phyloP scores from a whole-genome alignment of 2,113 vertebrate species.

The Ictalurus punctatus region DNA sequence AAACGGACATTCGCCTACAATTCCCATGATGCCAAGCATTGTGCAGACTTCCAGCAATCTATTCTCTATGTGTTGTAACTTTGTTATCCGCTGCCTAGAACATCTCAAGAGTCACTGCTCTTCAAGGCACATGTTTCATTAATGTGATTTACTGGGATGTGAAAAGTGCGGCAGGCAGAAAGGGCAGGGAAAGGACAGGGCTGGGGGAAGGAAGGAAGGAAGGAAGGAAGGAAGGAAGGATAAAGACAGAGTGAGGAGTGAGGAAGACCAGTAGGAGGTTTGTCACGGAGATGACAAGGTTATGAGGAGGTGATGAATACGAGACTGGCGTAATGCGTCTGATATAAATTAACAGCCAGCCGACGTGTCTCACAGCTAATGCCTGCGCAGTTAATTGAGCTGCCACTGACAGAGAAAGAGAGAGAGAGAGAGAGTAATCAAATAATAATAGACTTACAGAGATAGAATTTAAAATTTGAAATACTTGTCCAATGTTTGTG shows the following conservation, averaged over 20 bases:
- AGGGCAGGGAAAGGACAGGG: slow-evolving; percentile 10
- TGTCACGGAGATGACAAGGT: slow-evolving; percentile 51
- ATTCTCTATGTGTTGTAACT: slow-evolving; percentile 12
- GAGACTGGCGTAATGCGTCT: slow-evolving; percentile 42
- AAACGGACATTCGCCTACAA: neutral
- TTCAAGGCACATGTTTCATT: slow-evolving; percentile 30
- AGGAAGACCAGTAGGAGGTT: slow-evolving; percentile 37
- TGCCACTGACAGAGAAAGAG: neutral
- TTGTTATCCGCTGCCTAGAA: slow-evolving; percentile 14
- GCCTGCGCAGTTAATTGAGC: slow-evolving; percentile 45
- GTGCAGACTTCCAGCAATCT: neutral
- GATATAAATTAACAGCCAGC: slow-evolving; percentile 54
- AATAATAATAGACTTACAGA: neutral
- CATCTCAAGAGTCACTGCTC: slow-evolving; percentile 25
- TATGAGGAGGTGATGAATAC: slow-evolving; percentile 56
- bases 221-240: neutral
- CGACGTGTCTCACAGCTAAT: slow-evolving; percentile 51
- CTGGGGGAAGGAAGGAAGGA: neutral
- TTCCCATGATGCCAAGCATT: neutral
- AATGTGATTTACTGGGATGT: slow-evolving; percentile 28
- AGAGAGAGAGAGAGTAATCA: neutral
- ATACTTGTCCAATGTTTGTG: neutral
- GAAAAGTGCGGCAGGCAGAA: slow-evolving; percentile 1
- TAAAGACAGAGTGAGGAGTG: neutral
- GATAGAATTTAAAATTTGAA: neutral